phyloP scores from a whole-genome alignment of 2,888 invertebrate species.

The Neocrepidodera transversa region DNA sequence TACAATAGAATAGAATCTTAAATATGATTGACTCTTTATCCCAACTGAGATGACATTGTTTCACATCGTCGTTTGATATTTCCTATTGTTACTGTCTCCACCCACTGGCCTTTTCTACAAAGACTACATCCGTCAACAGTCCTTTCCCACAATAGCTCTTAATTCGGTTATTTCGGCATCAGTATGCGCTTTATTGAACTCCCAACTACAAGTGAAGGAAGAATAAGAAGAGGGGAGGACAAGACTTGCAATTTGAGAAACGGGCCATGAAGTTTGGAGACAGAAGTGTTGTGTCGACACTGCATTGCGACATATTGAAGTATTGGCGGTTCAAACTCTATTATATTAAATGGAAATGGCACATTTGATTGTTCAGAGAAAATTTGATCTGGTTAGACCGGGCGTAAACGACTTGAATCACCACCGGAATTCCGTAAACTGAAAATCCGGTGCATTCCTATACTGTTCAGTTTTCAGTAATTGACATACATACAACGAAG shows the following conservation, averaged over 20 bases:
- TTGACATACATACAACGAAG: too few species aligned
- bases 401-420: too few species aligned
- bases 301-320: slow-evolving; percentile 55
- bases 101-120: slow-evolving; percentile 1
- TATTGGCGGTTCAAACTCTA: background rate
- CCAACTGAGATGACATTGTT: background rate
- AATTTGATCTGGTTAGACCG: too few species aligned
- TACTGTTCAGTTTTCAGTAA: too few species aligned
- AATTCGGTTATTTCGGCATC: slow-evolving; percentile 28
- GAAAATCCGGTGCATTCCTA: too few species aligned
- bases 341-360: slow-evolving; percentile 14
- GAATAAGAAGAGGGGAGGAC: slow-evolving; percentile 6
- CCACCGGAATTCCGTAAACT: too few species aligned
- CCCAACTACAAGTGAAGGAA: slow-evolving; percentile 19
- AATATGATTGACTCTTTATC: background rate
- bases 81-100: background rate
- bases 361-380: background rate
- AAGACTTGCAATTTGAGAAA: slow-evolving; percentile 33
- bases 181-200: slow-evolving; percentile 29
- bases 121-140: slow-evolving; percentile 16
- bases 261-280: slow-evolving; percentile 32
- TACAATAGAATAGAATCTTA: too few species aligned
- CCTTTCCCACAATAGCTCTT: slow-evolving; percentile 28
- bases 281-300: slow-evolving; percentile 48
- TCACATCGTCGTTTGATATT: slow-evolving; percentile 1